phyloP scores from a whole-genome alignment of 2,797 vertebrate species.

The Alosa sapidissima region DNA sequence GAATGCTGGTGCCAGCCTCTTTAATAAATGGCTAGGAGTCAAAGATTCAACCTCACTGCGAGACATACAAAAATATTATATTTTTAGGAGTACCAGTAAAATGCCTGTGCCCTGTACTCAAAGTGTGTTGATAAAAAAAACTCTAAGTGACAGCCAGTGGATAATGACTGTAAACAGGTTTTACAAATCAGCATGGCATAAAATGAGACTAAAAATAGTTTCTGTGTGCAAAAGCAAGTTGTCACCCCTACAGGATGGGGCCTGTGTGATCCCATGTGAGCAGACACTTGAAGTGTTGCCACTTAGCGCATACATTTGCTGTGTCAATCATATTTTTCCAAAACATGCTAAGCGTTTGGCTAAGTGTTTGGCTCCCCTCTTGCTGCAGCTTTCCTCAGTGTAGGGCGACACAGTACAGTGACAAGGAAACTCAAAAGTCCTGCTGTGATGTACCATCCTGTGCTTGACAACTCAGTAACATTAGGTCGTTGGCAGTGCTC shows the following conservation, averaged over 20 bases:
- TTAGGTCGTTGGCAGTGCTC: background rate
- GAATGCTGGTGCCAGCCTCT: too few species aligned
- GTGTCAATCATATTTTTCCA: conserved; percentile 6
- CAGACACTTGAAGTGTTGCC: background rate
- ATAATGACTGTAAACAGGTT: background rate
- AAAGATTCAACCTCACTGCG: too few species aligned
- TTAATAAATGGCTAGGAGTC: too few species aligned
- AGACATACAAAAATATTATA: too few species aligned
- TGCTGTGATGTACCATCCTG: background rate
- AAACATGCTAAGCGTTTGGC: conserved; percentile 34
- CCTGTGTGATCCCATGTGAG: background rate
- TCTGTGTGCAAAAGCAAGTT: background rate
- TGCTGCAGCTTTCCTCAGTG: background rate
- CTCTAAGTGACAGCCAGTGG: background rate
- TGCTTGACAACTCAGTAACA: background rate
- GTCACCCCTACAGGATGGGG: background rate
- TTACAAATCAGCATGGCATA: background rate
- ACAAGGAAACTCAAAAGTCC: background rate
- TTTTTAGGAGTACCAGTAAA: background rate
- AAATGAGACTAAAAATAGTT: background rate
- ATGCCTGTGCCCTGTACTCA: background rate
- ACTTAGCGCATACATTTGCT: background rate
- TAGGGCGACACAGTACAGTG: background rate
- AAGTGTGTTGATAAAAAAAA: background rate
- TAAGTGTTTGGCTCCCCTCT: too few species aligned